Evolutionary conservation across 2,797 vertebrate species (phyloP), one percentile per base, ranked within the genome.

Genomic region (Mormyrus proboscirostris): DNA sequence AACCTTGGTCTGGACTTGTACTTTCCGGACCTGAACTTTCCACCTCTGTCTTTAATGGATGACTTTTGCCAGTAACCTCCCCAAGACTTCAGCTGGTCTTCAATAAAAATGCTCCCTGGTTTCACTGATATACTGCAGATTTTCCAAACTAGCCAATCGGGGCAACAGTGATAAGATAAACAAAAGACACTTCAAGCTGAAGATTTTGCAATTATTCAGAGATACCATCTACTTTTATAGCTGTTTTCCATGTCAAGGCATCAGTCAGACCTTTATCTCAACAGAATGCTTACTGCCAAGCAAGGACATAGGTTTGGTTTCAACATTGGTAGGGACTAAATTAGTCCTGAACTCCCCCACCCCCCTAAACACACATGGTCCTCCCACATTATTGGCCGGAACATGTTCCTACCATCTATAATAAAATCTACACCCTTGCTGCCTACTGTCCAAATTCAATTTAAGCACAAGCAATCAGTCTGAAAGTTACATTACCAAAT

Each of bases 381-480:
- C 25, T 65, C 62, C 25, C 62, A 65, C 9, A 65, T 3, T 65
- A 65, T 29, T 29, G 62, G 7, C 29, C 9, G 3, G 22, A 65
- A 65, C 10, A 29, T 29, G 62, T 29, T 10, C 62, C 62, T 65
- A 12, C 25, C 62, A 14, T 33, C 62, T 29, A 69, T 69, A 69
- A 33, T 10, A 14, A 69, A 33, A 69, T 14, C 62, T 29, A 69
- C 3, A 3, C 62, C 62, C 25, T 29, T 29, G 25, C 3, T 14
- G 10, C 1, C n/a, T 57, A 10, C 55, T 85, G 14, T 49, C 73
- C 5, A 41, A 55, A 79, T 76, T 90, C 25, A 86, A 87, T 91
- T 53, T 86, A 84, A 91, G 83, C 65, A 86, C 22, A 51, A 91
- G 44, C 33, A 83, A 65, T 84, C 12, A 89, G 12, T 22, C 4